Evolutionary conservation across 92 coral and sea anemone genomes (phyloP), one percentile per base, ranked within the genome.

Genomic region (Isaurus tuberculatus): DNA sequence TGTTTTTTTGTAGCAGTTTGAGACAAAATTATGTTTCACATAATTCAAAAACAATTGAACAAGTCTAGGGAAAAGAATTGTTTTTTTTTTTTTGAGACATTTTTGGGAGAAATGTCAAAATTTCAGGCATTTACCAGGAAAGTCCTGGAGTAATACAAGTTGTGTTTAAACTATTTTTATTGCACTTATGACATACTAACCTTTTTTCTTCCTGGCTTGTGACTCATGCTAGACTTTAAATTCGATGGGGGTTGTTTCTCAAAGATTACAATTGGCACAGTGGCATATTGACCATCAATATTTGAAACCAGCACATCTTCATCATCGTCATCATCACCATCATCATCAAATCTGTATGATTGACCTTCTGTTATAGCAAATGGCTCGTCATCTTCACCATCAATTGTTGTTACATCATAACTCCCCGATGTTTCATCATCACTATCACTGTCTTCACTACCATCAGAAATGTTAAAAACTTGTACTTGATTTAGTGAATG

Each of bases 241-340:
- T 85, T 31, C 9, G 87, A 91, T 27, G 90, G 82, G 10, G 69
- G 89, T 53, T 83, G 86, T 13, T 83, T 30, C 33, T 94, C 92
- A 94, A 94, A 94, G 55, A 94, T 71, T 13, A 91, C 91, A 73
- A 80, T 73, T 34, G 94, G 97, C 0, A 84, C 94, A 42, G 48
- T 79, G 82, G 70, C 75, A n/a, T 60, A 83, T 1, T 90, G 57
- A 5, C 85, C 83, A 8, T 89, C 91, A 73, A 86, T 75, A 51
- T 85, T 91, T 2, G 92, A 88, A 26, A 91, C 83, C 8, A 89
- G 92, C 29, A 88, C n/a, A n/a, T n/a, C n/a, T n/a, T n/a, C n/a
- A n/a, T 40, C 46, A 40, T 40, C 46, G 5, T 55, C 25, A 14
- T 55, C 27, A 10, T 82, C 92, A 20, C 73, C 90, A 34, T 83